Conservation (phyloP, 2,113 vertebrate species). For the Aphyosemion australe region DNA sequence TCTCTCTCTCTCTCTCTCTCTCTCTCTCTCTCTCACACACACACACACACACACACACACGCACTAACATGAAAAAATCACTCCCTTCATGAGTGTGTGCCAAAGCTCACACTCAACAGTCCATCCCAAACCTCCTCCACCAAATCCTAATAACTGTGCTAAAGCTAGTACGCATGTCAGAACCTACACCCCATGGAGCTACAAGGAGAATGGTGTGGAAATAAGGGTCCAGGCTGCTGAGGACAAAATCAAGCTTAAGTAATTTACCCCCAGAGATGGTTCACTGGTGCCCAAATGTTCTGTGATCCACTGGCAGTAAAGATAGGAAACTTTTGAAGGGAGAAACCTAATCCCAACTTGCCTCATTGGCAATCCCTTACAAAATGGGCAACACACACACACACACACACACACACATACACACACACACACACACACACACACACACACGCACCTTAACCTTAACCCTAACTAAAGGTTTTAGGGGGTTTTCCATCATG, state of each 20-base stretch:
- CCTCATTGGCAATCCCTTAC: conserved; percentile 59
- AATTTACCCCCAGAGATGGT: conserved; percentile 60
- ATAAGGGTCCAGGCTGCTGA: conserved; percentile 34
- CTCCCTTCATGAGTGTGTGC: background rate
- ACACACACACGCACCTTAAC: no score
- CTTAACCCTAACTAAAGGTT: no score
- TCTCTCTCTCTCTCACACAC: conserved; percentile 8
- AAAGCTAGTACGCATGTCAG: conserved; percentile 12
- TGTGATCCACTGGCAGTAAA: conserved; percentile 65
- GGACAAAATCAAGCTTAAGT: conserved; percentile 48
- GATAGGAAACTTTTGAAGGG: conserved; percentile 65
- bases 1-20: conserved; percentile 18
- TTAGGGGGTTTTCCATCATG: no score
- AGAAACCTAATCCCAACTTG: conserved; percentile 53
- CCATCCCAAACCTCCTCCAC: conserved; percentile 16
- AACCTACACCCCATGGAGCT: conserved; percentile 27
- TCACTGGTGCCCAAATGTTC: conserved; percentile 57
- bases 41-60: no score
- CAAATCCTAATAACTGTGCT: conserved; percentile 20
- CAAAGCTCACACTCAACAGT: background rate
- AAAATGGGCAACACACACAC: conserved; percentile 25
- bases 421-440: no score
- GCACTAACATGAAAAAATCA: conserved; percentile 28
- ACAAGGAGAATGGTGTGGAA: conserved; percentile 35
- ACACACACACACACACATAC: background rate